Evolutionary conservation across 2,888 invertebrate species (phyloP).

Genomic region (Atherix ibis): DNA sequence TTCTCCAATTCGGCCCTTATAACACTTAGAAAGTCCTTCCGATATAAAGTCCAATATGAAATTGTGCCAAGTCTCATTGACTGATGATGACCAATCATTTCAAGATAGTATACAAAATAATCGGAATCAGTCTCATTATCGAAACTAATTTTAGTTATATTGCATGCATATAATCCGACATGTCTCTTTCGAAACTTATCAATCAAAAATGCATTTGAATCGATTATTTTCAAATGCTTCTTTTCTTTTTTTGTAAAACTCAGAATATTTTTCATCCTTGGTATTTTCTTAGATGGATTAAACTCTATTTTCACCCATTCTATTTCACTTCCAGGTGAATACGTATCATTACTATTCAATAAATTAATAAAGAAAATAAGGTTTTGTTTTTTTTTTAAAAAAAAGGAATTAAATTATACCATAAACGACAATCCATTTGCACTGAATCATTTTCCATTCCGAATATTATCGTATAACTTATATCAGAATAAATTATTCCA

Average conservation of each 20-base stretch:
- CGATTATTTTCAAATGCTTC: slow-evolving; percentile 4
- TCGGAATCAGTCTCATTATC: slow-evolving; percentile 2
- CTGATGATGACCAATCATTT: slow-evolving; percentile 1
- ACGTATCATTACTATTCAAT: too few species aligned
- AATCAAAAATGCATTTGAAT: slow-evolving; percentile 5
- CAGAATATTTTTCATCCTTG: too few species aligned
- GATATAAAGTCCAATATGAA: slow-evolving; percentile 8
- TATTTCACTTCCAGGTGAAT: too few species aligned
- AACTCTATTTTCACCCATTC: too few species aligned
- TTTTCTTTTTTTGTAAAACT: slow-evolving; percentile 5
- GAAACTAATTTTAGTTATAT: neutral
- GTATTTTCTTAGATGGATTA: too few species aligned
- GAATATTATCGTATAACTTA: too few species aligned
- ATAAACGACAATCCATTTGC: too few species aligned
- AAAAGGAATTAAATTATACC: too few species aligned
- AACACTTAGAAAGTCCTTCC: slow-evolving; percentile 3
- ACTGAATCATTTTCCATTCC: too few species aligned
- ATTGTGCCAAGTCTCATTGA: neutral
- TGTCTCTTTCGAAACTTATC: slow-evolving; percentile 3
- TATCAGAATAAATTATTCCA: too few species aligned
- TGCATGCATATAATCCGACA: slow-evolving; percentile 7
- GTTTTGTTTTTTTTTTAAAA: too few species aligned
- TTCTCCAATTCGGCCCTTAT: slow-evolving; percentile 3
- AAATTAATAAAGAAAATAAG: too few species aligned
- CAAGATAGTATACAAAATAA: slow-evolving; percentile 4